phyloP scores from a whole-genome alignment of 2,888 invertebrate species.

The Stictocephala bisonia region DNA sequence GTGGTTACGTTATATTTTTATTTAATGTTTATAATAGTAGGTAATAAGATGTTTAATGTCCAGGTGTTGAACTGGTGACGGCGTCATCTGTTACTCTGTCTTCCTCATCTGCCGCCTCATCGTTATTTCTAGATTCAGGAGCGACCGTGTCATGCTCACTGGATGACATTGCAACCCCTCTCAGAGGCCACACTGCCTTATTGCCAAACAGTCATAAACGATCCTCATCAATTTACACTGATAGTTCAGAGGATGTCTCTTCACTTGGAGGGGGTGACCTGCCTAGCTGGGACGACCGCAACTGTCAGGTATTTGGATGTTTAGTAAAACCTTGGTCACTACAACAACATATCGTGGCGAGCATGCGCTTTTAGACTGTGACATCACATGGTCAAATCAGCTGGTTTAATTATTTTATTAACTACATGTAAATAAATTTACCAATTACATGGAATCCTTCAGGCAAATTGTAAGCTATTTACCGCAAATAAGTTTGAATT shows the following conservation, averaged over 20 bases:
- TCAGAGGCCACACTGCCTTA: conserved; percentile 37
- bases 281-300: conserved; percentile 75
- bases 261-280: conserved; percentile 83
- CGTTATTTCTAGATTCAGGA: conserved; percentile 66
- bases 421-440: too few species aligned
- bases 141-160: conserved; percentile 58
- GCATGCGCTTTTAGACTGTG: too few species aligned
- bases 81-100: conserved; percentile 63
- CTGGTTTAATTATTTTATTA: too few species aligned
- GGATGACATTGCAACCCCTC: conserved; percentile 69
- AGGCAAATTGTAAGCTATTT: too few species aligned
- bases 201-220: conserved; percentile 65
- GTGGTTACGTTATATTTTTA: not conserved
- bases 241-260: conserved; percentile 87
- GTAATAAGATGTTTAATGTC: too few species aligned
- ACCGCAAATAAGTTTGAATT: too few species aligned
- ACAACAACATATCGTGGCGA: not conserved
- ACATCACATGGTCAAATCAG: too few species aligned
- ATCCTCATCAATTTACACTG: conserved; percentile 86
- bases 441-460: too few species aligned
- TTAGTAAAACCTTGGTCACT: not conserved
- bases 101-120: conserved; percentile 67
- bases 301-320: conserved; percentile 54
- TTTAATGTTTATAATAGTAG: too few species aligned
- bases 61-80: conserved; percentile 55